Percentiles rank a stretch among this genome's conserved stretches.
Conservation (phyloP, 1,140 invertebrate genomes). For the Sitophilus oryzae region DNA sequence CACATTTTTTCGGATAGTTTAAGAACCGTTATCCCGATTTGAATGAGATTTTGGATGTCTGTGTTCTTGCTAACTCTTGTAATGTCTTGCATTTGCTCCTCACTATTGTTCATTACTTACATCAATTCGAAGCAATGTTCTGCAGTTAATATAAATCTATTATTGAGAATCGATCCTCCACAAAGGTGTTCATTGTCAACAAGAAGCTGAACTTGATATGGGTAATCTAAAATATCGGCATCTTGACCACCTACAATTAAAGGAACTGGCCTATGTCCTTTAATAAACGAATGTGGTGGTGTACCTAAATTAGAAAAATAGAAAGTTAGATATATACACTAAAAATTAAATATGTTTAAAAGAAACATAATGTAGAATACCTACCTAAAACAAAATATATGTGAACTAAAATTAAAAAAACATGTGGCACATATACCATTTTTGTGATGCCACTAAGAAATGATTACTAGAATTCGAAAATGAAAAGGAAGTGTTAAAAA, state of each 20-base stretch:
- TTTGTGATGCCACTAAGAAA: no score
- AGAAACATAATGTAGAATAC: no score
- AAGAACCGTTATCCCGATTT: no score
- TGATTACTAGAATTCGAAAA: no score
- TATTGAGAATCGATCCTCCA: conserved; percentile 51
- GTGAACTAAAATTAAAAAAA: no score
- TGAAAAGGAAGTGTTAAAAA: no score
- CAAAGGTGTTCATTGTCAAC: conserved; percentile 43
- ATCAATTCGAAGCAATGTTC: conserved; percentile 49
- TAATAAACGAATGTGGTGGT: background rate
- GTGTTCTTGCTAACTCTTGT: background rate
- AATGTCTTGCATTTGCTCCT: background rate
- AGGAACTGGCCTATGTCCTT: background rate
- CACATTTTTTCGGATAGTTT: no score
- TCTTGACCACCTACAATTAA: conserved; percentile 47
- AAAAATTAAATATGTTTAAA: no score
- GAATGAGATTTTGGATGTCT: no score
- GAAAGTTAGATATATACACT: no score
- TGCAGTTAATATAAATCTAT: conserved; percentile 49
- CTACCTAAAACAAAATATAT: no score
- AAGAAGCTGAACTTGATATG: conserved; percentile 51
- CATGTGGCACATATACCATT: no score
- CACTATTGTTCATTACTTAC: conserved; percentile 19
- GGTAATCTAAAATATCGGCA: conserved; percentile 48
- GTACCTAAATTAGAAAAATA: background rate